phyloP scores from a whole-genome alignment of 1,140 invertebrate species.

The Pseudomyrmex dendroicus region DNA sequence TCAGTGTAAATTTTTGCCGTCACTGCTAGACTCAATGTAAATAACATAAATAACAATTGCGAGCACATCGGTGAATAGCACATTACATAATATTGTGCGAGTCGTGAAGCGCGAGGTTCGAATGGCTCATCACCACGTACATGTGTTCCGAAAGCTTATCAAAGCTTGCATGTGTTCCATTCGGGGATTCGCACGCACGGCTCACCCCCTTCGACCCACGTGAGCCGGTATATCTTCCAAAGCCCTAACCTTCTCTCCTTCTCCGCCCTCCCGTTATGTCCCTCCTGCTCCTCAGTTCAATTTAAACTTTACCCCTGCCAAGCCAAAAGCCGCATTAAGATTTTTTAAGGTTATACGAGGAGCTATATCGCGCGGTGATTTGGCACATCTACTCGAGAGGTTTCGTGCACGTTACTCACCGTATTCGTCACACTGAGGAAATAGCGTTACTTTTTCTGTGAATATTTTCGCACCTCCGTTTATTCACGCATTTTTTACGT shows the following conservation, averaged over 20 bases:
- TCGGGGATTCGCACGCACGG: slow-evolving; percentile 82
- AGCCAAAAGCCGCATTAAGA: slow-evolving; percentile 83
- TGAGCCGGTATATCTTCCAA: slow-evolving; percentile 79
- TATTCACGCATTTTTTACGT: neutral
- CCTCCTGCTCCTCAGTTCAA: slow-evolving; percentile 79
- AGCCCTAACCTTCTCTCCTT: slow-evolving; percentile 72
- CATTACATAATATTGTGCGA: slow-evolving; percentile 79
- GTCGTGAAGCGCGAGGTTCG: slow-evolving; percentile 75
- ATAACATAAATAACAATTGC: slow-evolving; percentile 41
- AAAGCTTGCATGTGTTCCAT: slow-evolving; percentile 82
- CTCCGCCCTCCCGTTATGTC: slow-evolving; percentile 73
- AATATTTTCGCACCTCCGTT: slow-evolving; percentile 19
- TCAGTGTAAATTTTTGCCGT: neutral
- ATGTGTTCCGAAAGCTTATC: slow-evolving; percentile 81
- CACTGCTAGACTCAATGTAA: neutral
- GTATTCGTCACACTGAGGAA: slow-evolving; percentile 36
- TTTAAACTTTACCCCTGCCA: slow-evolving; percentile 83
- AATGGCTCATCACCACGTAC: slow-evolving; percentile 70
- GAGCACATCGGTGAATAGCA: slow-evolving; percentile 70
- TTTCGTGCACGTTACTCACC: slow-evolving; percentile 51
- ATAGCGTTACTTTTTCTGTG: slow-evolving; percentile 8
- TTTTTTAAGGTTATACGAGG: slow-evolving; percentile 83
- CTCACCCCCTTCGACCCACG: slow-evolving; percentile 71
- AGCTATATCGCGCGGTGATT: slow-evolving; percentile 58
- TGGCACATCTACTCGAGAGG: slow-evolving; percentile 59